phyloP scores from a whole-genome alignment of 1,140 invertebrate genomes.

The Lanistes nyassanus region DNA sequence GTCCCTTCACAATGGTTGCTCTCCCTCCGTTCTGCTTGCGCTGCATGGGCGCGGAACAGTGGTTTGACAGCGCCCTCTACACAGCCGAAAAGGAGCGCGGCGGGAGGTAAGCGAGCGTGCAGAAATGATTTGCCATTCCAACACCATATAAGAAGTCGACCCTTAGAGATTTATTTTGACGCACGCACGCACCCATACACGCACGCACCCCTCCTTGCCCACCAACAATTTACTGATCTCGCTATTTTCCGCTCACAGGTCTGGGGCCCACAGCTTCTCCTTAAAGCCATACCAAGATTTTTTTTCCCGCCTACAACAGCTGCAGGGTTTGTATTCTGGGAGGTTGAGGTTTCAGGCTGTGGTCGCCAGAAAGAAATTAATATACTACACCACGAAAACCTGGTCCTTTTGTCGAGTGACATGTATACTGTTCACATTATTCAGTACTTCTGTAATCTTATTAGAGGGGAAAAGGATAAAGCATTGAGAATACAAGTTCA shows the following conservation, averaged over 20 bases:
- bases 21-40: background rate
- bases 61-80: background rate
- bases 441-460: too few species aligned
- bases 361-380: background rate
- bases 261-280: background rate
- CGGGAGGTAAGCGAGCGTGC: constrained; percentile 8
- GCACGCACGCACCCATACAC: background rate
- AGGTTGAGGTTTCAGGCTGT: background rate
- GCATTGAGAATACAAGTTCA: too few species aligned
- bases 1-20: background rate
- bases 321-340: background rate
- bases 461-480: too few species aligned
- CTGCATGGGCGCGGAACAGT: background rate
- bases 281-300: background rate
- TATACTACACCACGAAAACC: too few species aligned
- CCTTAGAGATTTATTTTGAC: background rate
- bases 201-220: background rate
- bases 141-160: constrained; percentile 3
- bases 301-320: background rate
- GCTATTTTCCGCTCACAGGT: too few species aligned
- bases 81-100: background rate
- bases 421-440: too few species aligned
- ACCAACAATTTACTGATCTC: background rate
- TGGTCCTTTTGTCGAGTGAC: too few species aligned
- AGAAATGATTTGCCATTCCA: constrained; percentile 13